A percentile compares a stretch with the other conserved stretches of the same genome.
phyloP scores from a whole-genome alignment of 92 coral and sea anemone genomes.

The Actinernus sp. region DNA sequence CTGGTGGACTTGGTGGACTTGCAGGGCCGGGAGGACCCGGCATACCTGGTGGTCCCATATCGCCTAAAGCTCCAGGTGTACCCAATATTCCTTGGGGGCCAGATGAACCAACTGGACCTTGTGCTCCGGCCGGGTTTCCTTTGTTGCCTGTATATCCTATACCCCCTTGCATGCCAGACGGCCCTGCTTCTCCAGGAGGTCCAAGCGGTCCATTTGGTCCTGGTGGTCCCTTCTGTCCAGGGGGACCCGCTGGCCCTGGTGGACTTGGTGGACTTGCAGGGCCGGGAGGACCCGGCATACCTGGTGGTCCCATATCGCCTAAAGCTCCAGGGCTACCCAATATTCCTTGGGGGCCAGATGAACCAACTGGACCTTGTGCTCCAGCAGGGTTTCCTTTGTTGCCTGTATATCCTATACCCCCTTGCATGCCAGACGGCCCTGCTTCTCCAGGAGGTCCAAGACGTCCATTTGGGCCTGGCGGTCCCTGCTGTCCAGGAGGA shows the following conservation, averaged over 20 bases:
- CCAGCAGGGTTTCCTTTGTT: constrained; percentile 72
- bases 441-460: constrained; percentile 73
- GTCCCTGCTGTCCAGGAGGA: constrained; percentile 75
- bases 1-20: constrained; percentile 70
- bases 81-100: constrained; percentile 41
- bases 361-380: constrained; percentile 11
- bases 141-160: constrained; percentile 39
- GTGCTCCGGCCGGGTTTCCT: constrained; percentile 62
- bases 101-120: constrained; percentile 29
- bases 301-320: constrained; percentile 54
- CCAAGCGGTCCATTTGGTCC: constrained; percentile 63
- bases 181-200: constrained; percentile 85
- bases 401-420: constrained; percentile 76
- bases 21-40: constrained; percentile 85
- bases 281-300: constrained; percentile 73
- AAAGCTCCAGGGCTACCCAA: constrained; percentile 68
- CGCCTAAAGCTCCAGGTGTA: constrained; percentile 44
- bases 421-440: constrained; percentile 46
- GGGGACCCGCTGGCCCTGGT: constrained; percentile 34
- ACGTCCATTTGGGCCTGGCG: constrained; percentile 57
- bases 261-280: constrained; percentile 77
- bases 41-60: constrained; percentile 62
- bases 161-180: constrained; percentile 79
- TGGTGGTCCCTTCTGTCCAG: constrained; percentile 55
- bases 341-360: constrained; percentile 8